Conservation (phyloP, 2,797 vertebrate genomes). For the Peromyscus nudipes region DNA sequence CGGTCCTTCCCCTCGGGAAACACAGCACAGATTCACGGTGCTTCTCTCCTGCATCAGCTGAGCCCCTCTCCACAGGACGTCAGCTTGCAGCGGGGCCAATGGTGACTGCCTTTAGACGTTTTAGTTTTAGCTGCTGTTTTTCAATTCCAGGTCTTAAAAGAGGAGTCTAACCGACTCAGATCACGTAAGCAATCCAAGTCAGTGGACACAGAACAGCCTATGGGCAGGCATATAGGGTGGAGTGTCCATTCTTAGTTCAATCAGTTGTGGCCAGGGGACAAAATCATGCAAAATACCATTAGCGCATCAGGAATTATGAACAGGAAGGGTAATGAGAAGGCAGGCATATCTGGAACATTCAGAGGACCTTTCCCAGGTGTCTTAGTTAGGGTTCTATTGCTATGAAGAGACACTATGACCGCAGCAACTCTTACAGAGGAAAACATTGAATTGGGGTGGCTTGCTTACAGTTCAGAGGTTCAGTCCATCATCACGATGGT, state of each 20-base stretch:
- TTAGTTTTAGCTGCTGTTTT: neutral
- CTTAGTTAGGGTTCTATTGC: too few relatives aligned
- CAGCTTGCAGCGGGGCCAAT: neutral
- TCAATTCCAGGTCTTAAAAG: slow-evolving; percentile 25
- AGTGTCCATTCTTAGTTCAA: neutral
- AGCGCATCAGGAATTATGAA: neutral
- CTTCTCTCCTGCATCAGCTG: neutral
- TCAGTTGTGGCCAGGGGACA: neutral
- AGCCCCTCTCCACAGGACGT: neutral
- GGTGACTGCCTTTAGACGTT: neutral
- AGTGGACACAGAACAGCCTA: neutral
- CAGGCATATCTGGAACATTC: neutral
- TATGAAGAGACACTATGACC: too few relatives aligned
- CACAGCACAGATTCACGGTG: neutral
- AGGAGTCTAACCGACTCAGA: neutral
- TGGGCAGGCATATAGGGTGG: neutral
- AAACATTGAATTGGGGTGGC: too few relatives aligned
- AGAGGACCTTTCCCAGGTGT: neutral
- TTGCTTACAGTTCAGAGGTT: too few relatives aligned
- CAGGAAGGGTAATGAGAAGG: neutral
- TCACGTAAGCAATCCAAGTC: neutral
- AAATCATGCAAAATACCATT: neutral
- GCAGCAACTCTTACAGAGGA: too few relatives aligned
- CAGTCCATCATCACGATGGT: too few relatives aligned
- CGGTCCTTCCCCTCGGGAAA: neutral